These are phyloP conservation scores for Cryptotermes secundus DNA, from an alignment of 1,140 invertebrate genomes.

Conservation along the genomic window DNA sequence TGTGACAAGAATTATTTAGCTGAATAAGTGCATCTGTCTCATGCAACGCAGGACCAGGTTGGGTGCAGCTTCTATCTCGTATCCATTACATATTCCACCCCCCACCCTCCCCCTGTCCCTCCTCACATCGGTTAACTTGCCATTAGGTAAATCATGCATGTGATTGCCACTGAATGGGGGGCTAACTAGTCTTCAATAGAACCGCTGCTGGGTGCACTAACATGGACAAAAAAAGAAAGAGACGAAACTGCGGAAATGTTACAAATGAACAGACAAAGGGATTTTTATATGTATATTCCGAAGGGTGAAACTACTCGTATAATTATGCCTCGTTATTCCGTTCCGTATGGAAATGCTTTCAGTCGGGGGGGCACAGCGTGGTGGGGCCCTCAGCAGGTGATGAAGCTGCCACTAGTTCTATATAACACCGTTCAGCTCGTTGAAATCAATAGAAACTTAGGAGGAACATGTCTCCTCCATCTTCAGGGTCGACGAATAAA, in stretches of 20 bases:
- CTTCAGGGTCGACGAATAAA: too few species aligned
- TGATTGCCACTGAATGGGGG: conserved; percentile 22
- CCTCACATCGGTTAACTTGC: background rate
- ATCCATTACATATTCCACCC: background rate
- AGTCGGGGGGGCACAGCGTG: background rate
- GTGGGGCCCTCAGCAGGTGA: background rate
- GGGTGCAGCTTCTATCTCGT: too few species aligned
- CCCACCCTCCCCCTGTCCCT: background rate
- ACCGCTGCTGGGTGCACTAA: background rate
- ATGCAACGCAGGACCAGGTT: background rate
- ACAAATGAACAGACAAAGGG: conserved; percentile 1
- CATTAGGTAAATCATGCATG: conserved; percentile 28
- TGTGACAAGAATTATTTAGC: background rate
- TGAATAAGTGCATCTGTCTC: background rate
- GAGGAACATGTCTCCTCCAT: too few species aligned
- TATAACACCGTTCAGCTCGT: too few species aligned
- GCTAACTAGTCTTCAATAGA: conserved; percentile 14
- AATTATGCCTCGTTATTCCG: background rate
- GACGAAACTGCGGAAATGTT: background rate
- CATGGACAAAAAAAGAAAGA: background rate
- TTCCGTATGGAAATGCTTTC: too few species aligned
- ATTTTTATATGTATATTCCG: background rate
- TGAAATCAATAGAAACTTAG: too few species aligned
- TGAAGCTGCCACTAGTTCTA: background rate
- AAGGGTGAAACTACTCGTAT: background rate